Evolutionary conservation across 2,888 invertebrate species (phyloP).

Genomic region (Creontiades dilutus): DNA sequence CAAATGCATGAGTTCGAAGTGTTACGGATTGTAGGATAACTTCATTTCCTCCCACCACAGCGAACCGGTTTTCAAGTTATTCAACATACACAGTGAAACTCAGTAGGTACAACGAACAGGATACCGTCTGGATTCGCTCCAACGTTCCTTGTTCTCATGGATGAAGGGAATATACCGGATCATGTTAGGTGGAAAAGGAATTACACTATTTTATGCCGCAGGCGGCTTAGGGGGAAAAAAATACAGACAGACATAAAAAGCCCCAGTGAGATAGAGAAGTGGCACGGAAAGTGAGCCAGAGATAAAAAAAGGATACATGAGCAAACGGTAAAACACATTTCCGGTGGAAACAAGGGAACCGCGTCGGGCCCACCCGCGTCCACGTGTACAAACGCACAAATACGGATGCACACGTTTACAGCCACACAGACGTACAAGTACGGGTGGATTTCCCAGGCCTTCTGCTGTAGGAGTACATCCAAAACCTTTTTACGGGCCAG

Average conservation of each 20-base stretch:
- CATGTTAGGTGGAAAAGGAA: conserved; percentile 23
- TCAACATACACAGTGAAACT: too few relatives aligned
- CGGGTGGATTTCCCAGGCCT: neutral
- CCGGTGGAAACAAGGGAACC: conserved; percentile 36
- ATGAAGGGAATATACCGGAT: neutral
- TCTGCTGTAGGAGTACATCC: neutral
- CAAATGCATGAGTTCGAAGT: too few relatives aligned
- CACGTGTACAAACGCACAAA: neutral
- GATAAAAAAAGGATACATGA: conserved; percentile 26
- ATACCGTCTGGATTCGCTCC: neutral
- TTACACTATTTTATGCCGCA: conserved; percentile 9
- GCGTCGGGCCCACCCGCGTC: neutral
- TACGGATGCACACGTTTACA: neutral
- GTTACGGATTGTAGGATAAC: too few relatives aligned
- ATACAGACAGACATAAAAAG: conserved; percentile 19
- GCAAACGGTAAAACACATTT: conserved; percentile 31
- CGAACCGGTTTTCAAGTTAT: neutral
- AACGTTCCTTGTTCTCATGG: neutral
- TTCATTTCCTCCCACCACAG: too few relatives aligned
- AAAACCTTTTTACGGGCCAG: neutral
- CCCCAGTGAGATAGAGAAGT: conserved; percentile 5
- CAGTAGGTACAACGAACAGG: neutral
- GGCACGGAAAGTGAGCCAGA: neutral
- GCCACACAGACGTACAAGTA: neutral
- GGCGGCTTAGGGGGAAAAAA: conserved; percentile 3